A percentile compares a stretch with the other conserved stretches of the same genome.
These are phyloP conservation scores for Dolichotis patagonum DNA, from an alignment of 2,113 vertebrate genomes.

Conservation along the genomic window DNA sequence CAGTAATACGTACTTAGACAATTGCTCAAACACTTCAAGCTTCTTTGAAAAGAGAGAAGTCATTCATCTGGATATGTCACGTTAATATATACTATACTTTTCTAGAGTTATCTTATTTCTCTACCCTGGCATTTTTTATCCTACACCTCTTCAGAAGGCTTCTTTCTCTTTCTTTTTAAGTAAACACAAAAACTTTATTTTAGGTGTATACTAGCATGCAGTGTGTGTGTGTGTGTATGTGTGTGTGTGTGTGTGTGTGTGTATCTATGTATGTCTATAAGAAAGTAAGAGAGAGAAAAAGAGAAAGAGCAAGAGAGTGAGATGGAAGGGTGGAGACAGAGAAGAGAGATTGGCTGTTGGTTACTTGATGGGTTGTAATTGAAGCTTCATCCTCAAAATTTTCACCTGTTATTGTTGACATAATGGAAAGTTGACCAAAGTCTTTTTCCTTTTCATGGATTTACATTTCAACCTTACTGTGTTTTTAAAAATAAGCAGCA, in stretches of 20 bases:
- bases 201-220: neutral
- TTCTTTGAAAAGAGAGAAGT: conserved; percentile 43
- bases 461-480: neutral
- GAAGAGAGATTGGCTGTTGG: neutral
- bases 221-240: neutral
- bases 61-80: conserved; percentile 8
- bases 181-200: neutral
- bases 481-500: neutral
- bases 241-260: neutral
- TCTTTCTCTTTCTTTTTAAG: neutral
- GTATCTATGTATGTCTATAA: neutral
- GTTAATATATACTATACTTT: neutral
- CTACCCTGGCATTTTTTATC: neutral
- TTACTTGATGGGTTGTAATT: neutral
- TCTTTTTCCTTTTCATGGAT: neutral
- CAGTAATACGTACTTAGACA: conserved; percentile 50
- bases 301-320: accelerated
- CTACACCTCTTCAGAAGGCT: neutral
- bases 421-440: conserved; percentile 28
- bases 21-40: conserved; percentile 50
- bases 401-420: neutral
- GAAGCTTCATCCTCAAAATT: neutral
- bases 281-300: neutral
- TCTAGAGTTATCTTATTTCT: neutral
- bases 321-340: neutral